Evolutionary conservation across 1,140 invertebrate genomes (phyloP).

Genomic region (Theocolax elegans): DNA sequence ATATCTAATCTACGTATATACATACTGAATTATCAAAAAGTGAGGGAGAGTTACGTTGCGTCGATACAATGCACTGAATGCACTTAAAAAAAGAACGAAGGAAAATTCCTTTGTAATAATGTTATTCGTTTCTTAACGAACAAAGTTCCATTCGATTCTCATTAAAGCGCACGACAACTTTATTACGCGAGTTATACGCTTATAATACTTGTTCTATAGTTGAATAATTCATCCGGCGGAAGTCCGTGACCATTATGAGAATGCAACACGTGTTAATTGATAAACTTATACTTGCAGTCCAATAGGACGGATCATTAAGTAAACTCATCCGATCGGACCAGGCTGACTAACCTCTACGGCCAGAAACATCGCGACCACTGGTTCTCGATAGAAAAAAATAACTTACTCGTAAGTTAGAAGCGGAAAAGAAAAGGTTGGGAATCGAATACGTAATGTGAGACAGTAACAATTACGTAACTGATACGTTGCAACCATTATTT

Average conservation of each 20-base stretch:
- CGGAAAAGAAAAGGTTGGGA: too few species aligned
- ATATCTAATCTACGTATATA: too few species aligned
- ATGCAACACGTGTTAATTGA: slow-evolving; percentile 36
- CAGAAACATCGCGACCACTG: too few species aligned
- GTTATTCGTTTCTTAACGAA: slow-evolving; percentile 26
- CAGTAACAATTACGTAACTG: too few species aligned
- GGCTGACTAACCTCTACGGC: background rate
- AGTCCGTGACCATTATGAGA: slow-evolving; percentile 3
- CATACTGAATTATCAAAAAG: too few species aligned
- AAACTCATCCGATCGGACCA: slow-evolving; percentile 10
- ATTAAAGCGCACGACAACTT: slow-evolving; percentile 28
- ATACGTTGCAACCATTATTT: too few species aligned
- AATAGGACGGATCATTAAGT: slow-evolving; percentile 28
- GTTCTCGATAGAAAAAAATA: too few species aligned
- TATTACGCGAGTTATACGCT: slow-evolving; percentile 24
- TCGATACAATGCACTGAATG: too few species aligned
- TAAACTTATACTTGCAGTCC: slow-evolving; percentile 30
- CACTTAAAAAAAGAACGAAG: slow-evolving; percentile 1
- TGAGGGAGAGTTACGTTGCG: too few species aligned
- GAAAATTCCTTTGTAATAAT: slow-evolving; percentile 13
- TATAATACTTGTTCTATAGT: background rate
- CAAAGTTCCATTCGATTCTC: slow-evolving; percentile 16
- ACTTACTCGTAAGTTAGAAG: too few species aligned
- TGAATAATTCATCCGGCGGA: slow-evolving; percentile 40
- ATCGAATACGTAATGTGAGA: too few species aligned